A percentile compares a stretch with the other conserved stretches of the same genome.
Evolutionary conservation across 2,797 vertebrate species (phyloP).

Genomic region (Protosalanx chinensis): DNA sequence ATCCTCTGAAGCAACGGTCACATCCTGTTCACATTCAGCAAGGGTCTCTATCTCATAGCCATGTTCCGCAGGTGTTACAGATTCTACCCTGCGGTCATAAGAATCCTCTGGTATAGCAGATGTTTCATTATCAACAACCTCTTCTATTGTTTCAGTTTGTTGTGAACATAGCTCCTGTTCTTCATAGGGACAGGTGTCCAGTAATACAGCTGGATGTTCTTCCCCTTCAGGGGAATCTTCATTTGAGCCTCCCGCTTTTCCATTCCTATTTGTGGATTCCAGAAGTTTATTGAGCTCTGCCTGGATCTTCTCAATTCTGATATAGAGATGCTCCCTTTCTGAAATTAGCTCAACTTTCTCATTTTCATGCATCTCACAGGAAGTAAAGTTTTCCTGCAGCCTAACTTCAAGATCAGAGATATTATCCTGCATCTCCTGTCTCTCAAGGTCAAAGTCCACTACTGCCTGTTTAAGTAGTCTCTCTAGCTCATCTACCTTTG

Average conservation of each 20-base stretch:
- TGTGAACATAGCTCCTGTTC: slow-evolving; percentile 36
- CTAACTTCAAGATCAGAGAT: slow-evolving; percentile 61
- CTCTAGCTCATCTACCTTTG: slow-evolving; percentile 70
- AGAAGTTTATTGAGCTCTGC: slow-evolving; percentile 49
- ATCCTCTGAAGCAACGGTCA: slow-evolving; percentile 12
- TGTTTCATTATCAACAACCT: neutral
- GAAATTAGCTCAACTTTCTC: slow-evolving; percentile 58
- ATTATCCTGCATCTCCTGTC: slow-evolving; percentile 61
- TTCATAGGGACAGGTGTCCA: slow-evolving; percentile 46
- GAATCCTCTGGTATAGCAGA: slow-evolving; percentile 17
- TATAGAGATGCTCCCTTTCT: slow-evolving; percentile 66
- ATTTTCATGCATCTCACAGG: slow-evolving; percentile 36
- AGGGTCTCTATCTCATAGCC: neutral
- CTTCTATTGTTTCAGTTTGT: slow-evolving; percentile 22
- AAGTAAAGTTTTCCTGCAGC: slow-evolving; percentile 46
- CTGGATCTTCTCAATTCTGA: slow-evolving; percentile 63
- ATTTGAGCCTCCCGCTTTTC: slow-evolving; percentile 60
- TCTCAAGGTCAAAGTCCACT: slow-evolving; percentile 70
- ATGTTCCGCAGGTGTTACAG: slow-evolving; percentile 3
- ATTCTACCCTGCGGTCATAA: slow-evolving; percentile 2
- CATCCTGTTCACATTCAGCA: slow-evolving; percentile 13
- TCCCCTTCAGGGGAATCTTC: slow-evolving; percentile 30
- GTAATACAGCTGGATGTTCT: slow-evolving; percentile 47
- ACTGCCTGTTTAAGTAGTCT: slow-evolving; percentile 59
- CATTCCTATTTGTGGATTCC: slow-evolving; percentile 60